Evolutionary conservation across 2,113 vertebrate species (phyloP).

Genomic region (Pelecanus crispus): DNA sequence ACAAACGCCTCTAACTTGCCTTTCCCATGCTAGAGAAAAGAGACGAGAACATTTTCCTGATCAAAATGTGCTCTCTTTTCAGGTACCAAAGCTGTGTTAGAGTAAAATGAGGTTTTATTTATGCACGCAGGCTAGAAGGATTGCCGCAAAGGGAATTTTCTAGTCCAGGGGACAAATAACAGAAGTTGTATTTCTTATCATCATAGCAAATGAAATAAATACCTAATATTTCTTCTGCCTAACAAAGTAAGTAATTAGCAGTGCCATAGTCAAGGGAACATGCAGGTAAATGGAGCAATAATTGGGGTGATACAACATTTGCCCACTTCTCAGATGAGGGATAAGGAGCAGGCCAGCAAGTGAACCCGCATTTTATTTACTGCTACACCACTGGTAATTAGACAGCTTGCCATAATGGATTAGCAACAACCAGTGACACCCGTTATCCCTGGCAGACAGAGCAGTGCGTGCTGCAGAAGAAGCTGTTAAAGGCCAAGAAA

Average conservation of each 20-base stretch:
- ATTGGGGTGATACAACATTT: constrained; percentile 62
- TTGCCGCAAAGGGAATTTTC: neutral
- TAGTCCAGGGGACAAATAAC: constrained; percentile 9
- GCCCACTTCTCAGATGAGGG: constrained; percentile 53
- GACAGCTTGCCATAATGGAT: constrained; percentile 55
- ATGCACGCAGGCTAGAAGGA: neutral
- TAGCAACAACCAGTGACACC: constrained; percentile 34
- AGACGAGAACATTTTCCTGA: neutral
- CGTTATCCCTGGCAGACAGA: constrained; percentile 43
- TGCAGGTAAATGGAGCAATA: constrained; percentile 54
- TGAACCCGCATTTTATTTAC: constrained; percentile 52
- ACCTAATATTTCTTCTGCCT: constrained; percentile 18
- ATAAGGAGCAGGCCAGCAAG: constrained; percentile 53
- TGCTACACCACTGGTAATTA: constrained; percentile 31
- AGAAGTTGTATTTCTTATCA: constrained; percentile 33
- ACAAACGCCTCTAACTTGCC: neutral
- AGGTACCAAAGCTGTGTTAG: neutral
- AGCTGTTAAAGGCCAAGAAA: constrained; percentile 8
- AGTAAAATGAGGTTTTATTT: neutral
- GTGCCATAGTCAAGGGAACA: constrained; percentile 41
- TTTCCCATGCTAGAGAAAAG: neutral
- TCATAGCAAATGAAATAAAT: constrained; percentile 49
- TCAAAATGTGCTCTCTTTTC: neutral
- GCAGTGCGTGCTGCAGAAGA: neutral
- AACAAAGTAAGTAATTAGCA: constrained; percentile 56